Conservation (phyloP, 2,888 invertebrate genomes). For the Octonoba sinensis region DNA sequence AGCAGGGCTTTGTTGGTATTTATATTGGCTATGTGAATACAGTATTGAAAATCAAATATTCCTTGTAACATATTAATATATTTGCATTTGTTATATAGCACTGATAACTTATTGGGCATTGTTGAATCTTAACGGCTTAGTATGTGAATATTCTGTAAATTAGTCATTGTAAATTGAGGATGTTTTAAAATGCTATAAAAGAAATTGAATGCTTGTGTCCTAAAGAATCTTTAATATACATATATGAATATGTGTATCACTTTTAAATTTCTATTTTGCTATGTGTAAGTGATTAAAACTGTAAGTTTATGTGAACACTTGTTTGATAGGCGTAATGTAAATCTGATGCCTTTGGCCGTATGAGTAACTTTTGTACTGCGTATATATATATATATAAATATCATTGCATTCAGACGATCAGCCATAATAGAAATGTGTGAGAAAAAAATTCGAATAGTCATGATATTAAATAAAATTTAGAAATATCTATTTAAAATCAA, state of each 20-base stretch:
- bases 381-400: no score
- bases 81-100: constrained; percentile 61
- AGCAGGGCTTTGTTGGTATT: constrained; percentile 29
- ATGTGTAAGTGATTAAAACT: constrained; percentile 31
- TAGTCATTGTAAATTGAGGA: constrained; percentile 47
- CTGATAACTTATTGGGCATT: constrained; percentile 60
- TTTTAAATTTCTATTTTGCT: constrained; percentile 62
- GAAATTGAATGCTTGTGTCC: constrained; percentile 29
- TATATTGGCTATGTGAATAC: constrained; percentile 30
- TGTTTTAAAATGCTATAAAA: constrained; percentile 33
- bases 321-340: background rate
- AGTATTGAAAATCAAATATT: constrained; percentile 43
- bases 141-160: constrained; percentile 22
- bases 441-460: no score
- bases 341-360: no score
- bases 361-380: no score
- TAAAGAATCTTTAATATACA: constrained; percentile 46
- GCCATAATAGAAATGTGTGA: no score
- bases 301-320: constrained; percentile 28
- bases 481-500: no score
- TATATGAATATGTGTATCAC: constrained; percentile 27
- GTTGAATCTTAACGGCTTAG: constrained; percentile 50
- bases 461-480: no score
- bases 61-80: constrained; percentile 55
- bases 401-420: no score